Base-by-base conservation (phyloP, 2,888 invertebrate genomes). In the Calliopum simillimum region DNA sequence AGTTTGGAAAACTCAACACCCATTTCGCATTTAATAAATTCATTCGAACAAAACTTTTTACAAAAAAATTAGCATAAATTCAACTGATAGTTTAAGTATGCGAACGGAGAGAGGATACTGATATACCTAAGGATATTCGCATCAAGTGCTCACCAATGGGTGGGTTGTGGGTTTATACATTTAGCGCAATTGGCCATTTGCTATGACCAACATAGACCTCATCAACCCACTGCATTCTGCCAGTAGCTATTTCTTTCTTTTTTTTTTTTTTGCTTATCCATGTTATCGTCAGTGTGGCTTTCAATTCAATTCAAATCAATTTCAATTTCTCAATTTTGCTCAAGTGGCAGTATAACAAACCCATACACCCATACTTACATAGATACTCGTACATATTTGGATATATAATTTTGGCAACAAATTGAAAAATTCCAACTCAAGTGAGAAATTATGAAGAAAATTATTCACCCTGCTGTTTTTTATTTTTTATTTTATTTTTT, bases 341-440 rank as follows among this genome's bases (percentile, higher is more conserved):
- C 25, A 13, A 14, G 14, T 56, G 21, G 11, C 23, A 1, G 21
- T 23, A 14, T 53, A 23, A 51, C 33, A 25, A 25, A 25, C 56
- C 47, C 44, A 74, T 70, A 71, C 46, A 56, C 33, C n/a, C 44
- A 70, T 43, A 71, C 21, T 56, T 13, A 68, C 73, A 73, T 68
- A 74, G 71, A 72, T 74, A 73, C 73, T 75, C 76, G 72, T 72
- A 73, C 59, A 71, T 70, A 65, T 55, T 49, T 62, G 71, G 47
- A 53, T 59, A 61, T 56, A 55, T 64, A 67, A 43, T 68, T 56
- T 71, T 51, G 61, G 69, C 55, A 56, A 62, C 63, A 73, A 70
- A 70, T 62, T 58, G 62, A 69, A 59, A 64, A 71, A 49, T 70
- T 51, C 51, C 23, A 23, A 21, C 4, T 61, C 46, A 58, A 33